Base-by-base conservation (phyloP, 2,797 vertebrate species). In the Argya squamiceps region DNA sequence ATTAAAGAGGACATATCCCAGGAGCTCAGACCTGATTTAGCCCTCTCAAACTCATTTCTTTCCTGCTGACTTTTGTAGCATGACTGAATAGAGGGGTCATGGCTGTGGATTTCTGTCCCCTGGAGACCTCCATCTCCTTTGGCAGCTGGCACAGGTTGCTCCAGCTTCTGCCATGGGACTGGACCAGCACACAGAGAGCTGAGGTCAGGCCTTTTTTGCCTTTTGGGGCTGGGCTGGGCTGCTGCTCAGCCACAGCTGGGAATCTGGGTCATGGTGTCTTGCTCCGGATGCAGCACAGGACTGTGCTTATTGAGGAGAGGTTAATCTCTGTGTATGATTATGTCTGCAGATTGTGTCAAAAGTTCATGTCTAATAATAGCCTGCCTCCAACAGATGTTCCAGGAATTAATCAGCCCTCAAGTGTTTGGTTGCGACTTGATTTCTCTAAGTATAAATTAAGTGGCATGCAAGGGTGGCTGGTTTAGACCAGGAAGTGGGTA, bases 301-400 rank as follows among this genome's bases (percentile, higher is more conserved):
- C 69, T 27, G 41, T 0, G 2, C 34, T 78, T 56, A 46, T 12
- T 44, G 85, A 62, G 52, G 36, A 95, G 82, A 90, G 68, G 63
- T 97, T 97, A 95, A 97, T 97, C 94, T 96, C 69, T 32, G 47
- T 73, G 36, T 81, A 63, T 94, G 88, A 96, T 17, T 89, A 43
- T 93, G 84, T 85, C 91, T 96, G 92, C 76, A 97, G 96, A 97
- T 95, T 91, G 92, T 95, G 97, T 92, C 95, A 93, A 47, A 97
- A 94, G 89, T 78, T 96, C 88, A 93, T 50, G 63, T 88, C 96
- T 97, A 96, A 86, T 94, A 88, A 95, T 97, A 97, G 60, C 59
- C 18, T 92, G 79, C 63, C 84, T 95, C 62, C 53, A 96, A 75
- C 93, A 97, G 93, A 97, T 96, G 95, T 96, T 96, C 84, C 89